Evolutionary conservation across 2,113 vertebrate genomes (phyloP).

Genomic region (Marcusenius ussheri): DNA sequence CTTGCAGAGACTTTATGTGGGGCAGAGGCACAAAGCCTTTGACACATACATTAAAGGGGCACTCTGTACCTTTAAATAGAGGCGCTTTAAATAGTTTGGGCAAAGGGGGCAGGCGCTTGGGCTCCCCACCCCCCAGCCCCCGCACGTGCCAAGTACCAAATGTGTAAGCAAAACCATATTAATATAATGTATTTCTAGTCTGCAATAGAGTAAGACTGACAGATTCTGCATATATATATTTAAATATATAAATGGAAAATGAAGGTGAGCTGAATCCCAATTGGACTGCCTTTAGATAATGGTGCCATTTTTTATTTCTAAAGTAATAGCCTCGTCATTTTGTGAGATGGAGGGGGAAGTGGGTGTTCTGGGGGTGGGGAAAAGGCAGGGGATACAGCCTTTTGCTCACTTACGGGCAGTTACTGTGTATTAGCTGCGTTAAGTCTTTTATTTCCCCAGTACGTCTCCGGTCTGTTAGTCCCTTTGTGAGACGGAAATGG

Average conservation of each 20-base stretch:
- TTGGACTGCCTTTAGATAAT: background rate
- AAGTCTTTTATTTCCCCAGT: background rate
- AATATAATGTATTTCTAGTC: background rate
- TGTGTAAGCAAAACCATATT: background rate
- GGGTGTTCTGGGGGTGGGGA: background rate
- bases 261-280: background rate
- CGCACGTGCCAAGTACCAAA: background rate
- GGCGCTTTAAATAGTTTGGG: background rate
- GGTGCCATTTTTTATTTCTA: background rate
- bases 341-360: background rate
- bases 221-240: background rate
- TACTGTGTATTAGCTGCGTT: background rate
- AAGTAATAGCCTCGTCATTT: background rate
- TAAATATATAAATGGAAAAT: background rate
- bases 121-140: background rate
- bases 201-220: background rate
- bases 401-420: background rate
- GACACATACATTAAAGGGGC: background rate
- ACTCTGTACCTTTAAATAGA: background rate
- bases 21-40: background rate
- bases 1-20: background rate
- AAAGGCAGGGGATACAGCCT: background rate
- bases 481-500: background rate
- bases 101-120: background rate
- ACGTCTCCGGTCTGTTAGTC: background rate